These are phyloP conservation scores for Atherinosoma microstoma DNA, from an alignment of 2,797 vertebrate species.

Conservation along the genomic window DNA sequence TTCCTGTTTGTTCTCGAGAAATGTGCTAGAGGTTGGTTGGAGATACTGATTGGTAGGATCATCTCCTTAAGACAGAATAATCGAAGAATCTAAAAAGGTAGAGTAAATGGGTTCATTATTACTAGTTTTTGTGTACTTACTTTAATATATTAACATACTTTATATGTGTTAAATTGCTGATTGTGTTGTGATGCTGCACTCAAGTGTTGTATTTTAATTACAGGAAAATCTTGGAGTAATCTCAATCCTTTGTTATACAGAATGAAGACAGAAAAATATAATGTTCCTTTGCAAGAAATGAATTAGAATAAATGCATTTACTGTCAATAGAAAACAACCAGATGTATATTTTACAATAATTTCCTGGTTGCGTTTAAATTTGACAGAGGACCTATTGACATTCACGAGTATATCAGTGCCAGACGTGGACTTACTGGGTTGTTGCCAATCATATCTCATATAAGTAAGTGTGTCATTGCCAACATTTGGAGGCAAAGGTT, in stretches of 20 bases:
- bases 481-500: no score
- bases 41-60: conserved; percentile 10
- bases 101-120: conserved; percentile 16
- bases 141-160: background rate
- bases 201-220: background rate
- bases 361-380: background rate
- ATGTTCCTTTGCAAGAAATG: background rate
- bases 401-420: background rate
- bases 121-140: background rate
- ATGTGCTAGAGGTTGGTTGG: conserved; percentile 18
- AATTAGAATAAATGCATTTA: background rate
- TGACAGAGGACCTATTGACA: background rate
- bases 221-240: no score
- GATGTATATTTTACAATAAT: background rate
- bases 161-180: background rate
- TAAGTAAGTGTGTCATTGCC: background rate
- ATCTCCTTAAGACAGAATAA: conserved; percentile 19
- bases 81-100: conserved; percentile 54
- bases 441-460: background rate
- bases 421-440: background rate
- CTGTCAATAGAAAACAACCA: background rate
- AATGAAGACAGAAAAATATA: background rate
- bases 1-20: conserved; percentile 37
- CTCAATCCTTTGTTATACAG: no score
- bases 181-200: background rate